Conservation (phyloP, 2,797 vertebrate genomes). For the Clarias laeviceps region DNA sequence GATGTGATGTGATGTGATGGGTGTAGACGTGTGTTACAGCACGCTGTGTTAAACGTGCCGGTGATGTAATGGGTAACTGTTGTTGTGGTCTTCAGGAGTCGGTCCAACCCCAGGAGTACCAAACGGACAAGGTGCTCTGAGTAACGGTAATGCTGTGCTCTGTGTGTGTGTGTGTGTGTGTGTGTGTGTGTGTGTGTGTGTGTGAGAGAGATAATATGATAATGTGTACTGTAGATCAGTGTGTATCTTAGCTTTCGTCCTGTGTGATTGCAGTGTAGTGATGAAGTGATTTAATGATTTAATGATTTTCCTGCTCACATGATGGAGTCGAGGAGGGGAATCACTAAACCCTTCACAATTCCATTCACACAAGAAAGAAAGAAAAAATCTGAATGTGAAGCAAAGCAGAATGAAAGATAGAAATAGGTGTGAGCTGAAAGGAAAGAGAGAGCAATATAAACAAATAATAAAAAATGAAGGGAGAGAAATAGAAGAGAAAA, state of each 20-base stretch:
- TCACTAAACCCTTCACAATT: background rate
- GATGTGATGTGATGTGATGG: background rate
- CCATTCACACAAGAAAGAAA: background rate
- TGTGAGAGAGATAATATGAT: no score
- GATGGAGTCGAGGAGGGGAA: background rate
- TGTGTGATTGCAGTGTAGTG: background rate
- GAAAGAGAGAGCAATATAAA: background rate
- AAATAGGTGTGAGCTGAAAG: background rate
- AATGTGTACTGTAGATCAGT: background rate
- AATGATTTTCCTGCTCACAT: background rate
- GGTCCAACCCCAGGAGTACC: constrained; percentile 17
- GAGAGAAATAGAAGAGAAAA: background rate
- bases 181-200: background rate
- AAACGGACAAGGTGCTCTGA: constrained; percentile 28
- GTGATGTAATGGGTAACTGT: constrained; percentile 12
- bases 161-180: background rate
- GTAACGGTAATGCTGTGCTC: constrained; percentile 38
- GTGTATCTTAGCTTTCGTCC: background rate
- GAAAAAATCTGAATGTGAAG: background rate
- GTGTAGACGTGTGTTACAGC: background rate
- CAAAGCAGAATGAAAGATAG: background rate
- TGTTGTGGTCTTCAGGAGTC: constrained; percentile 47
- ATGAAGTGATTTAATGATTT: background rate
- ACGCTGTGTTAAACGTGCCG: background rate
- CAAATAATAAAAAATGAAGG: background rate